Evolutionary conservation across 2,888 invertebrate species (phyloP).

Genomic region (Brachylomia viminalis): DNA sequence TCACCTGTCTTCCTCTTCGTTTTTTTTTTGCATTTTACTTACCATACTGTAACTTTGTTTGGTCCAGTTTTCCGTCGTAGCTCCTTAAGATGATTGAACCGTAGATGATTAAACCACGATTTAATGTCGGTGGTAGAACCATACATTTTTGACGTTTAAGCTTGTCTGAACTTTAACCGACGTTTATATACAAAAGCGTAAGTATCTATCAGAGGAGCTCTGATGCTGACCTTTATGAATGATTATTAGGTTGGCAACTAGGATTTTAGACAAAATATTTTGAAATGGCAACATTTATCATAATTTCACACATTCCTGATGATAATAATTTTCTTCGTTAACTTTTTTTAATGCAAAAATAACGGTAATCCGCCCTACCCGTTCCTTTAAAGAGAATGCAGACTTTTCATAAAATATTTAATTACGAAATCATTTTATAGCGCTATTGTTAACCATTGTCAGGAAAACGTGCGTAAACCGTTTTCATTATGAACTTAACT

Average conservation of each 20-base stretch:
- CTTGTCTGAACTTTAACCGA: neutral
- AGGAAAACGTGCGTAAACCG: slow-evolving; percentile 41
- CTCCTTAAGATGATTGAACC: no score
- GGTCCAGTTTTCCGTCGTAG: neutral
- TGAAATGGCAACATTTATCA: neutral
- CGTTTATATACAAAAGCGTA: neutral
- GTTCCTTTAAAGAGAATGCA: neutral
- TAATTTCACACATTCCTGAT: no score
- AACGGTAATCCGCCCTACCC: neutral
- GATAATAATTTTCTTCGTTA: neutral
- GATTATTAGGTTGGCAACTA: neutral
- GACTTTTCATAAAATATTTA: slow-evolving; percentile 12
- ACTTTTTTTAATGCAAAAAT: neutral
- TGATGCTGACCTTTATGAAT: neutral
- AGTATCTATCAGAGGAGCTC: neutral
- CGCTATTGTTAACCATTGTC: slow-evolving; percentile 32
- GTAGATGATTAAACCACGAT: no score
- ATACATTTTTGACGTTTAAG: neutral
- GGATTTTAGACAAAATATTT: neutral
- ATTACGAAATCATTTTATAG: slow-evolving; percentile 10
- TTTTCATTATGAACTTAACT: slow-evolving; percentile 42
- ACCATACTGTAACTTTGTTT: neutral
- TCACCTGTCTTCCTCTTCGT: neutral
- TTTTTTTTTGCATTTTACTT: neutral
- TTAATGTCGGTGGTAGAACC: no score